Percentiles rank a stretch among this genome's conserved stretches.
These are phyloP conservation scores for Vanacampus margaritifer DNA, from an alignment of 2,113 vertebrate genomes.

Conservation along the genomic window DNA sequence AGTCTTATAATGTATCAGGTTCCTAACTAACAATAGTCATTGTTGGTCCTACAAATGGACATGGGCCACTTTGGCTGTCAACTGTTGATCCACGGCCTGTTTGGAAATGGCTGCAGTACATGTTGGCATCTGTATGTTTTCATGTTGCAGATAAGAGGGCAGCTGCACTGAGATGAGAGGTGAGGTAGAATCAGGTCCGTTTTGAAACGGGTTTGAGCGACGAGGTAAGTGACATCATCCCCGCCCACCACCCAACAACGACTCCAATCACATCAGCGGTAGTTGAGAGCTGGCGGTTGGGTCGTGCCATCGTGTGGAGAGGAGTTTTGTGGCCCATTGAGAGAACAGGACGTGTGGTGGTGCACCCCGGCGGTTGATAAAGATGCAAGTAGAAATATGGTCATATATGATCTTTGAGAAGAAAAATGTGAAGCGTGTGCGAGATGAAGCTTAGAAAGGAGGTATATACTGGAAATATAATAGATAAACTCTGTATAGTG, in stretches of 20 bases:
- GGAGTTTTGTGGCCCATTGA: not conserved
- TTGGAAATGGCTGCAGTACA: conserved; percentile 10
- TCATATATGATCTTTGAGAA: conserved; percentile 29
- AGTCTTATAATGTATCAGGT: not conserved
- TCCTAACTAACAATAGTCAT: conserved; percentile 19
- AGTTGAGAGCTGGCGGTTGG: too few relatives aligned
- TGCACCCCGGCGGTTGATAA: conserved; percentile 12
- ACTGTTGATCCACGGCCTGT: conserved; percentile 21
- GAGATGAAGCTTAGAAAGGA: conserved; percentile 49
- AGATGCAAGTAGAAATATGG: conserved; percentile 4
- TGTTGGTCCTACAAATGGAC: conserved; percentile 41
- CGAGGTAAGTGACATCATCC: conserved; percentile 11
- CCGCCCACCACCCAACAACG: conserved; percentile 5
- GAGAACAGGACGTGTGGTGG: conserved; percentile 28
- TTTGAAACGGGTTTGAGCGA: conserved; percentile 14
- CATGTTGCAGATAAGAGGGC: conserved; percentile 29
- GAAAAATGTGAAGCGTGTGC: conserved; percentile 8
- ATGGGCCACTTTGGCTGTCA: conserved; percentile 11
- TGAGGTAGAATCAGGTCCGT: conserved; percentile 69
- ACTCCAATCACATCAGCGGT: conserved; percentile 14
- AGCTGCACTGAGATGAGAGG: conserved; percentile 53
- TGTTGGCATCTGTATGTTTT: conserved; percentile 13
- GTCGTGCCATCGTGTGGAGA: not conserved
- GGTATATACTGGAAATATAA: conserved; percentile 51
- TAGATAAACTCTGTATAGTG: not conserved